Evolutionary conservation across 2,797 vertebrate genomes (phyloP), one percentile per base, ranked within the genome.

Genomic region (Phaenicophaeus curvirostris): DNA sequence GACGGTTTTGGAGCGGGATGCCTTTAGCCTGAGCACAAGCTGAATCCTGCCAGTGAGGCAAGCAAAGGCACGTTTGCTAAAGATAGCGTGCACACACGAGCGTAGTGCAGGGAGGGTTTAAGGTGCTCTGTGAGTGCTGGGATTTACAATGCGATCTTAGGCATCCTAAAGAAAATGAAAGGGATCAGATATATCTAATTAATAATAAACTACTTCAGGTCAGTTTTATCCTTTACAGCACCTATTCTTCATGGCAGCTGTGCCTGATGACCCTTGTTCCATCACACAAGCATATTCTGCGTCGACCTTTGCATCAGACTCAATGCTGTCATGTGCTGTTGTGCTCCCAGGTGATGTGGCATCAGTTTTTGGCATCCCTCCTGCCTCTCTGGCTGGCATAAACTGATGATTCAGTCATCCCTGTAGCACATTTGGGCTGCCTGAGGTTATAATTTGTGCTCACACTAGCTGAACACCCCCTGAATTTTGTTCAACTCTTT

Each of bases 21-120:
- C n/a, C 81, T 87, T 77, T 75, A 90, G 30, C 28, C 15, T 5
- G 37, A 72, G 37, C 39, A 31, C 62, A 74, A 84, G 85, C 58
- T 2, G 28, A 57, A 18, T 91, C 83, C 62, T 94, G 81, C 83
- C 87, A 79, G 85, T 59, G 24, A 53, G 42, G 74, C 90, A 86
- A 39, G 94, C 69, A 44, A 86, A 77, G 85, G 55, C 95, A 89
- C 95, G 94, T 89, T 91, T 0, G 28, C 73, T 85, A 85, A 87
- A 91, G 87, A 82, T 83, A 91, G 82, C 0, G 0, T 65, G 78
- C 27, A 16, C 75, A 21, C 0, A 2, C 79, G 81, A 76, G 11
- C 9, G 1, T 5, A 21, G 63, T 55, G 55, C 24, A 13, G 67
- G 39, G 19, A 2, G 7, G 6, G 11, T 9, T 76, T 85, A 37